phyloP scores from a whole-genome alignment of 2,797 vertebrate genomes.

The Pelodytes ibericus region DNA sequence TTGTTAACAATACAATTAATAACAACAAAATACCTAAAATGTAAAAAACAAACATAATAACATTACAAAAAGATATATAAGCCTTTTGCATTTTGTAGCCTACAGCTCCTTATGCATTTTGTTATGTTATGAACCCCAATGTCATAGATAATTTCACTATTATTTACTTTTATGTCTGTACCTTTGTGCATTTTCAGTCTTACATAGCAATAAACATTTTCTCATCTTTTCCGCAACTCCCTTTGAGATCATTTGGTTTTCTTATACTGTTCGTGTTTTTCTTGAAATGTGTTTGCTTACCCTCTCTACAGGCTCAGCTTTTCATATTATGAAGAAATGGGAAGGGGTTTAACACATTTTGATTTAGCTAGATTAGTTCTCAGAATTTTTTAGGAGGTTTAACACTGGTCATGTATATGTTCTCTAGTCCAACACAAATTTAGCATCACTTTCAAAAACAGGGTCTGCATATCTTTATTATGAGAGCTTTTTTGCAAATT shows the following conservation, averaged over 20 bases:
- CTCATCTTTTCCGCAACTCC: no score
- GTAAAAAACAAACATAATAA: no score
- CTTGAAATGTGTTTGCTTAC: conserved; percentile 3
- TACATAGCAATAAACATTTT: not conserved
- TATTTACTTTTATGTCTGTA: no score
- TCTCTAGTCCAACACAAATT: not conserved
- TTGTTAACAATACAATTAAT: no score
- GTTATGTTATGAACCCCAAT: not conserved
- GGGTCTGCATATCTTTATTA: not conserved
- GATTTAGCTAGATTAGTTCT: not conserved
- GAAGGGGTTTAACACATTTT: conserved; percentile 1
- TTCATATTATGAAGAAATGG: conserved; percentile 1
- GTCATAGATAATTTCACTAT: no score
- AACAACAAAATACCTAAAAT: no score
- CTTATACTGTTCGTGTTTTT: not conserved
- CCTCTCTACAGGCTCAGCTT: not conserved
- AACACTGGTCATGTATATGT: not conserved
- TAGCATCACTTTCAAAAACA: not conserved
- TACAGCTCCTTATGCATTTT: not conserved
- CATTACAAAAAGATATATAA: no score
- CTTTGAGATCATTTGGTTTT: not conserved
- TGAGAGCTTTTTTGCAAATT: not conserved
- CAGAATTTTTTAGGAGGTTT: not conserved
- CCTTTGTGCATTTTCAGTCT: no score
- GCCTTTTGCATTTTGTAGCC: no score